A percentile compares a stretch with the other conserved stretches of the same genome.
Conservation (phyloP, 2,797 vertebrate genomes). For the Chanos chanos region DNA sequence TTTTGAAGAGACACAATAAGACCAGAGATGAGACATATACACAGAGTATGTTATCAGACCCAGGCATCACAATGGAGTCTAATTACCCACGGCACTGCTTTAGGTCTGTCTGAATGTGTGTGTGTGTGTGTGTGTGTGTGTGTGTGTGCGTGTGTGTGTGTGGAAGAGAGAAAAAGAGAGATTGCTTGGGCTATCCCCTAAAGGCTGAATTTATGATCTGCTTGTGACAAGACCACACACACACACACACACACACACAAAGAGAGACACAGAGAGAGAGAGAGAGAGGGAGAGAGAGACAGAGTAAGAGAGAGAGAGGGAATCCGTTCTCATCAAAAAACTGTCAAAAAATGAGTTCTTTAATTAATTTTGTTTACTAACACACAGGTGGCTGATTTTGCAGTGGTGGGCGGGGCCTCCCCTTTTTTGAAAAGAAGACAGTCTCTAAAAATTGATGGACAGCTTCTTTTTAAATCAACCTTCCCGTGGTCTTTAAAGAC, state of each 20-base stretch:
- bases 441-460: slow-evolving; percentile 11
- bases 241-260: no score
- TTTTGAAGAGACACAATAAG: slow-evolving; percentile 43
- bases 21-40: slow-evolving; percentile 41
- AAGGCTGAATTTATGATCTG: slow-evolving; percentile 11
- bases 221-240: no score
- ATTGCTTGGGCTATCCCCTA: neutral
- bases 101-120: slow-evolving; percentile 24
- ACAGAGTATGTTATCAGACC: slow-evolving; percentile 40
- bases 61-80: slow-evolving; percentile 37
- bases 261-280: no score
- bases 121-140: slow-evolving; percentile 11
- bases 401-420: slow-evolving; percentile 10
- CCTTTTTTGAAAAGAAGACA: no score
- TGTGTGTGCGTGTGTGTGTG: slow-evolving; percentile 25
- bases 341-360: no score
- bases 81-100: slow-evolving; percentile 35
- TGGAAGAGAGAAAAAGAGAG: neutral
- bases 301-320: no score
- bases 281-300: no score
- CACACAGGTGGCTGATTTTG: neutral
- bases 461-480: slow-evolving; percentile 6
- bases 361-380: slow-evolving; percentile 9
- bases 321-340: no score
- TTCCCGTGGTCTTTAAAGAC: neutral